phyloP scores from a whole-genome alignment of 2,888 invertebrate species.

The Catocala sponsa region DNA sequence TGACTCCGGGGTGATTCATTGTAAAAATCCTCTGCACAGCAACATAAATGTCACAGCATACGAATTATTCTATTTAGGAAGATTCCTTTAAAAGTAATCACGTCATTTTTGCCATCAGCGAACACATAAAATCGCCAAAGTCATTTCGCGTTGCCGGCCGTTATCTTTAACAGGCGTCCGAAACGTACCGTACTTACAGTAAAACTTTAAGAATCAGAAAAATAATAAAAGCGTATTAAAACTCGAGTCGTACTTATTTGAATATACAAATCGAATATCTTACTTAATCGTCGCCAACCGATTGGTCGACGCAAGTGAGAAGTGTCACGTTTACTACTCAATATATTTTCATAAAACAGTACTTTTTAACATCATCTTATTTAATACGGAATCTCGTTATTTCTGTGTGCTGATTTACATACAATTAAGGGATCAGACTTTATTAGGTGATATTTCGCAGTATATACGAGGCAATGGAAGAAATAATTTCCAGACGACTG shows the following conservation, averaged over 20 bases:
- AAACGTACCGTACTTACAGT: slow-evolving; percentile 52
- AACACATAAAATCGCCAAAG: slow-evolving; percentile 53
- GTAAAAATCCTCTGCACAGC: slow-evolving; percentile 36
- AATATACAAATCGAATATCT: slow-evolving; percentile 70
- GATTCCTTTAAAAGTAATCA: slow-evolving; percentile 13
- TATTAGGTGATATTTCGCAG: slow-evolving; percentile 39
- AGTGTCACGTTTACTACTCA: slow-evolving; percentile 71
- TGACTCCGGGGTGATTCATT: slow-evolving; percentile 41
- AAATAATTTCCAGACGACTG: slow-evolving; percentile 5
- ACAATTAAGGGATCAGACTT: slow-evolving; percentile 54
- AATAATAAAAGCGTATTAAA: slow-evolving; percentile 64
- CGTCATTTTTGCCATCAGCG: slow-evolving; percentile 44
- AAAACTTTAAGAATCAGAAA: slow-evolving; percentile 56
- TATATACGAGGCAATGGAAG: slow-evolving; percentile 12
- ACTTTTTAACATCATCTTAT: slow-evolving; percentile 63
- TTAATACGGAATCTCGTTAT: slow-evolving; percentile 58
- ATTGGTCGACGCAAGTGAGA: slow-evolving; percentile 70
- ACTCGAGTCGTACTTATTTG: slow-evolving; percentile 64
- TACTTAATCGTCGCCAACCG: slow-evolving; percentile 68
- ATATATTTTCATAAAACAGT: slow-evolving; percentile 72
- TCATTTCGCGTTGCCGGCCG: slow-evolving; percentile 58
- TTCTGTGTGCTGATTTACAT: slow-evolving; percentile 55
- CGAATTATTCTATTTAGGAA: slow-evolving; percentile 35
- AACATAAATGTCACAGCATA: slow-evolving; percentile 28
- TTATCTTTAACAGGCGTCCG: slow-evolving; percentile 59